These are phyloP conservation scores for Drosophila sulfurigaster DNA, from an alignment of 1,140 invertebrate species.

Conservation along the genomic window DNA sequence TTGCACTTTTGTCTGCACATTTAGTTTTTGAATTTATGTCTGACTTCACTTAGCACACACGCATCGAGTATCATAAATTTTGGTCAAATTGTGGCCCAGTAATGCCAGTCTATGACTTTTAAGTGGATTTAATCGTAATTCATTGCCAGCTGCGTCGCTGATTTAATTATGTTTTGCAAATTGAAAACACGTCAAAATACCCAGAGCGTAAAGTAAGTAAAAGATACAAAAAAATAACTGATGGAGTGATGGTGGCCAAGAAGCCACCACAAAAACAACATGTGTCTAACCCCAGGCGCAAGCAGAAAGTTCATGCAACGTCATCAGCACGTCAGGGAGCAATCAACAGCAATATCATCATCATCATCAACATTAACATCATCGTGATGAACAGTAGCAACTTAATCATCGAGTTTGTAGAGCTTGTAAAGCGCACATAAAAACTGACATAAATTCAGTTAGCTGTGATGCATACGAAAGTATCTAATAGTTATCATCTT, in stretches of 20 bases:
- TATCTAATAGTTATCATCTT: conserved; percentile 77
- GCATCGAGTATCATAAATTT: conserved; percentile 70
- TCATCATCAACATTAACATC: conserved; percentile 29
- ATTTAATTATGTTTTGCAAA: conserved; percentile 76
- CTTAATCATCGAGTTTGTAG: conserved; percentile 18
- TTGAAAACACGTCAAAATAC: conserved; percentile 62
- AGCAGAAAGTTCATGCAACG: conserved; percentile 62
- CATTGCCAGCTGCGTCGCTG: conserved; percentile 49
- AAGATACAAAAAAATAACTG: conserved; percentile 13
- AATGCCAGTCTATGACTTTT: conserved; percentile 10
- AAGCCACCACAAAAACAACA: conserved; percentile 48
- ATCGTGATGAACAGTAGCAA: conserved; percentile 13
- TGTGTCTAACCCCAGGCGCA: conserved; percentile 44
- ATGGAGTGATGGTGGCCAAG: conserved; percentile 45
- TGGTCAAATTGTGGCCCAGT: conserved; percentile 60
- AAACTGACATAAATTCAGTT: conserved; percentile 80
- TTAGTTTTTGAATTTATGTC: conserved; percentile 65
- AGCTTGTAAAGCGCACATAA: conserved; percentile 57
- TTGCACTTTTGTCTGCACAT: conserved; percentile 35
- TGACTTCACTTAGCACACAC: conserved; percentile 62
- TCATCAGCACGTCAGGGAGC: conserved; percentile 58
- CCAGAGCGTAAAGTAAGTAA: conserved; percentile 36
- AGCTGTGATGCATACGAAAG: conserved; percentile 75
- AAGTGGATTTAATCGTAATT: conserved; percentile 54
- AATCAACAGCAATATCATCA: conserved; percentile 27